phyloP scores from a whole-genome alignment of 2,113 vertebrate species.

The Colossoma macropomum region DNA sequence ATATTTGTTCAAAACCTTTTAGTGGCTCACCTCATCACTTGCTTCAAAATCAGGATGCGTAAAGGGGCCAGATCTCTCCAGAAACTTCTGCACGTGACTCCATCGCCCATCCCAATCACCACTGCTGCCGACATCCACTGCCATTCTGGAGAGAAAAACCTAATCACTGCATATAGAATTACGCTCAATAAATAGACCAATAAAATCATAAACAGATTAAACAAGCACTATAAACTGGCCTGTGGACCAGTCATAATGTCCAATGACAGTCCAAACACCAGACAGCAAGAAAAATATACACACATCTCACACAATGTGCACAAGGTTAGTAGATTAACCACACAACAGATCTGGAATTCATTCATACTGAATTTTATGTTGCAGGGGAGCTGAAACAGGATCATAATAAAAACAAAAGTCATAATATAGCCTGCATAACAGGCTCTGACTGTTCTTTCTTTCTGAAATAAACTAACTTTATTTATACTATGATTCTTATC shows the following conservation, averaged over 20 bases:
- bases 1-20: too few relatives aligned
- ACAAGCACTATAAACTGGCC: not conserved
- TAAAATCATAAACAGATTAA: not conserved
- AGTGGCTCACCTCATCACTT: constrained; percentile 89
- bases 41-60: constrained; percentile 99
- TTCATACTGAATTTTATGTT: not conserved
- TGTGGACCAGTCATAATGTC: not conserved
- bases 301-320: not conserved
- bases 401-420: not conserved
- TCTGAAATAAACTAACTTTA: too few relatives aligned
- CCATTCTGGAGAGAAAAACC: constrained; percentile 91
- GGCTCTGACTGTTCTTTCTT: too few relatives aligned
- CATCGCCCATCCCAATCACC: constrained; percentile 97
- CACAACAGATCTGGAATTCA: not conserved
- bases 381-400: not conserved
- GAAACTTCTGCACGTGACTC: constrained; percentile 97
- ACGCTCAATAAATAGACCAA: not conserved
- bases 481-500: too few relatives aligned
- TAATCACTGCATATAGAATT: not conserved
- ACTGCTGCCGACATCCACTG: constrained; percentile 89
- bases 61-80: constrained; percentile 95
- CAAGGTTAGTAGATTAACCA: not conserved
- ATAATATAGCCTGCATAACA: too few relatives aligned
- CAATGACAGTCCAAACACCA: not conserved
- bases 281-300: not conserved